Evolutionary conservation across 2,888 invertebrate species (phyloP), one percentile per base, ranked within the genome.

Genomic region (Prosopocoilus inquinatus): DNA sequence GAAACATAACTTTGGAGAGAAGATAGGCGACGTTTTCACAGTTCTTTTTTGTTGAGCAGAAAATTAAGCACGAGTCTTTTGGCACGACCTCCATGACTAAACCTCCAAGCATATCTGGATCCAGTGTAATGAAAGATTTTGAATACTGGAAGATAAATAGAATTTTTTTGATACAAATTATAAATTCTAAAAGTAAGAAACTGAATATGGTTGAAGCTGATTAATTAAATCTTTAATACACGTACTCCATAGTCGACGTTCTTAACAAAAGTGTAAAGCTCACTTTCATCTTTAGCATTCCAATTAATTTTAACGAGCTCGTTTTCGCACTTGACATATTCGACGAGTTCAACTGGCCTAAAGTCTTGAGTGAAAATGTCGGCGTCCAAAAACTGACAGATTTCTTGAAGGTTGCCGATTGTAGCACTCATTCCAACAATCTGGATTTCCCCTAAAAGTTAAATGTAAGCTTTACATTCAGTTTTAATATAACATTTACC

Each of bases 371-470:
- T 84, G 74, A 89, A 97, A 9, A 91, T 80, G 48, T 91, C 88
- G 0, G 96, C 90, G 50, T 86, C 82, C 1, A 99, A 79, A 76
- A 96, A 98, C 50, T 75, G 69, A 1, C 89, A 86, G 41, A 99
- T 65, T 70, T 96, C 93, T 0, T 83, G 74, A 50, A 96, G 79
- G 78, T 98, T 97, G 55, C 93, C 95, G 65, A 98, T 90, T 0
- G 98, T 98, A 0, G 98, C 98, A 76, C 95, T 96, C 96, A 98
- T 97, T 15, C 95, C 96, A 12, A 98, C 84, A 55, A 98, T 88
- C 74, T 96, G 96, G 57, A 92, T 87, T 53, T 78, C 78, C 41
- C 80, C 86, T 86, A 67, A 16, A 76, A 71, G 9, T 46, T 46
- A 12, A 46, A 44, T 13, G n/a, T 41, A 16, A 44, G 12, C 15